Conservation (phyloP, 2,888 invertebrate species). For the Vannuccia rotundouncinata region DNA sequence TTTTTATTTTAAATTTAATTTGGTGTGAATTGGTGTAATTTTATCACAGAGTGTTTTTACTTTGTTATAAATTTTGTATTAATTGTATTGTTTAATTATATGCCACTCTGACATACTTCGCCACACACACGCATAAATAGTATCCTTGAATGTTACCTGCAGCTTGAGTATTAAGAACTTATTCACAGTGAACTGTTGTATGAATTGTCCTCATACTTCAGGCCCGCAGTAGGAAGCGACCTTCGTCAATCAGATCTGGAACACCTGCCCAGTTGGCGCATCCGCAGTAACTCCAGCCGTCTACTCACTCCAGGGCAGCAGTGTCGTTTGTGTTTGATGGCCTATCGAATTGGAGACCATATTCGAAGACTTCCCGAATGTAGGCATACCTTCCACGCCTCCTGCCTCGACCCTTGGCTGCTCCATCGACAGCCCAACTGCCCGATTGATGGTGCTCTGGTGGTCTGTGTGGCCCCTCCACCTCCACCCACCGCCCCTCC, state of each 20-base stretch:
- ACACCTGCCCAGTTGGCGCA: conserved; percentile 48
- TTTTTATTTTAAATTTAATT: too few relatives aligned
- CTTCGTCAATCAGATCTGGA: conserved; percentile 51
- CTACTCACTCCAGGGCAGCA: conserved; percentile 51
- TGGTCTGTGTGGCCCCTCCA: background rate
- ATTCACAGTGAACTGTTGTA: too few relatives aligned
- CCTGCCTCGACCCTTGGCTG: conserved; percentile 56
- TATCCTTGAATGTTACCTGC: too few relatives aligned
- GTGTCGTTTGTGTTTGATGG: conserved; percentile 53
- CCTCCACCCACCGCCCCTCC: background rate
- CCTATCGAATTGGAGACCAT: conserved; percentile 47
- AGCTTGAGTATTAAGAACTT: too few relatives aligned
- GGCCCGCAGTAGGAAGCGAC: conserved; percentile 43
- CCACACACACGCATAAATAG: too few relatives aligned
- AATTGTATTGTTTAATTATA: too few relatives aligned
- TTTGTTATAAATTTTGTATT: too few relatives aligned
- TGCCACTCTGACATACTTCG: too few relatives aligned
- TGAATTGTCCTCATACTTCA: too few relatives aligned
- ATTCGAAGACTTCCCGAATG: conserved; percentile 51
- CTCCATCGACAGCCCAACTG: conserved; percentile 53
- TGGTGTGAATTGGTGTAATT: too few relatives aligned
- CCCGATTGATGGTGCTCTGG: conserved; percentile 45
- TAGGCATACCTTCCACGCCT: conserved; percentile 54
- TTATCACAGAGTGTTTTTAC: too few relatives aligned
- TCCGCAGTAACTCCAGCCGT: conserved; percentile 45